A percentile compares a stretch with the other conserved stretches of the same genome.
phyloP scores from a whole-genome alignment of 2,888 invertebrate species.

The Rotaria macrura region DNA sequence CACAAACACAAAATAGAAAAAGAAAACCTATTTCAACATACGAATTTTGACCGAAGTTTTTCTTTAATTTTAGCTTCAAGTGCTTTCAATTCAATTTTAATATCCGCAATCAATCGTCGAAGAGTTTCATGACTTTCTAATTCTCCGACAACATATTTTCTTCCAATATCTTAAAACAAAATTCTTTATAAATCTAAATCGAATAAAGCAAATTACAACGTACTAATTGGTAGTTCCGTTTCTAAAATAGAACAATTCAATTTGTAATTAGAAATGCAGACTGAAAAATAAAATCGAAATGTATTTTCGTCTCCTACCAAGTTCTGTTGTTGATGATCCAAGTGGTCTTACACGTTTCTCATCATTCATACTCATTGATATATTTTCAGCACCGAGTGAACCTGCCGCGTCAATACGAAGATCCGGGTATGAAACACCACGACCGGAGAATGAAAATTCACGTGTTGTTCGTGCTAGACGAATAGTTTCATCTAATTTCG shows the following conservation, averaged over 20 bases:
- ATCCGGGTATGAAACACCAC: conserved; percentile 13
- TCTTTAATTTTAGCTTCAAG: background rate
- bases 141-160: background rate
- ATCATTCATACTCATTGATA: background rate
- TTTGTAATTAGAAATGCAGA: background rate
- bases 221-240: background rate
- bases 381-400: background rate
- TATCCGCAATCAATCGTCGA: background rate
- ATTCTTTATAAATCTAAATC: background rate
- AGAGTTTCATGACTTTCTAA: background rate
- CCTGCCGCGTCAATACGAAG: background rate
- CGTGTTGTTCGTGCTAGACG: background rate
- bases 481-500: conserved; percentile 37
- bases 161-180: background rate
- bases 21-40: background rate
- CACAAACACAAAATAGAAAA: background rate
- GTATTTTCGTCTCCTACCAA: background rate
- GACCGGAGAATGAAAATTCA: conserved; percentile 9
- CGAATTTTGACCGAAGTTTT: background rate
- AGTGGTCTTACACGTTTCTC: background rate
- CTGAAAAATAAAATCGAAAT: too few relatives aligned
- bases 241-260: background rate
- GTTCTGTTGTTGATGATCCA: background rate
- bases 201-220: background rate
- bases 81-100: conserved; percentile 2